Base-by-base conservation (phyloP, 1,140 invertebrate genomes). In the Lordiphosa collinella region DNA sequence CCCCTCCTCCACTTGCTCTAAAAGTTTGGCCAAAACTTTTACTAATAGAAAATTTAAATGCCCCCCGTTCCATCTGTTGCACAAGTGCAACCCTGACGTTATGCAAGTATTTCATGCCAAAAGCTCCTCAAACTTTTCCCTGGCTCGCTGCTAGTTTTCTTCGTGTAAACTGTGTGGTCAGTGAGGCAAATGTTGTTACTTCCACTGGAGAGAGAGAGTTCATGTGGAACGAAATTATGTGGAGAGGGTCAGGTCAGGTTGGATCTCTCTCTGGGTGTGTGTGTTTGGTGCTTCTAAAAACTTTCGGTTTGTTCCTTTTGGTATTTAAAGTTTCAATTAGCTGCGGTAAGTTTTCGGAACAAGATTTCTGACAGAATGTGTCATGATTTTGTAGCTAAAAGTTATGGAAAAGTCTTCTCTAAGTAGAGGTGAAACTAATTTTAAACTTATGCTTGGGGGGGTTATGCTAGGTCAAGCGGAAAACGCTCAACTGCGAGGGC, bases 21-120 rank as follows among this genome's bases (percentile, higher is more conserved):
- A 32, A 44, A 64, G 55, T 52, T 58, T 53, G 12, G 29, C 29
- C 41, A 14, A 37, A 31, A 48, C 50, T 51, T 49, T 49, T 50
- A 52, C 76, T 71, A 72, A 76, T 82, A 68, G 76, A 80, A 80
- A 76, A 75, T 80, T 75, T 58, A 75, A 80, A 68, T 62, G 52
- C 53, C 54, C 34, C 43, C 18, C 11, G 34, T 32, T 38, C 57
- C 71, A 76, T 66, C 68, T 74, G 65, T 75, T 80, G 76, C 51
- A 72, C 49, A 34, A 74, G 64, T 61, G 66, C 54, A 80, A 53
- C 53, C 50, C 25, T 66, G 47, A 58, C 52, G 63, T 78, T 56
- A 50, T 52, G 66, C 57, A 82, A 69, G 25, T 66, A 75, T 71
- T 75, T 53, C 64, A 72, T 60, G 53, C 63, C 66, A 54, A 63